These are phyloP conservation scores for Carterocephalus palaemon DNA, from an alignment of 2,888 invertebrate genomes.

Conservation along the genomic window DNA sequence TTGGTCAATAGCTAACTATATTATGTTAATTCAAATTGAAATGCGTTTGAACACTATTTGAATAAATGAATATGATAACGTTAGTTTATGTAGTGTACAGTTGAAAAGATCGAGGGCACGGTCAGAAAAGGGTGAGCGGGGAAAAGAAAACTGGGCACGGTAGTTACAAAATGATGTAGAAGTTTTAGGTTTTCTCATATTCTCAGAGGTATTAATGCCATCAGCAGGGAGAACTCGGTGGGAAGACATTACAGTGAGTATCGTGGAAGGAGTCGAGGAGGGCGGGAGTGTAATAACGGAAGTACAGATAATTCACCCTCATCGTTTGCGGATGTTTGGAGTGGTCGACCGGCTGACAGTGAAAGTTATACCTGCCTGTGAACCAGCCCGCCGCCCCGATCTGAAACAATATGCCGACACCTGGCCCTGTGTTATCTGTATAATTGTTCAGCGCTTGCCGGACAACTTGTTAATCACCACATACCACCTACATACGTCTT, in stretches of 20 bases:
- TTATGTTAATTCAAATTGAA: constrained; percentile 13
- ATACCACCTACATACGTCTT: constrained; percentile 26
- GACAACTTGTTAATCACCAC: constrained; percentile 34
- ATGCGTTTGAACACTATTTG: constrained; percentile 7
- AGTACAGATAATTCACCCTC: constrained; percentile 85
- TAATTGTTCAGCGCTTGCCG: constrained; percentile 37
- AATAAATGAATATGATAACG: constrained; percentile 9
- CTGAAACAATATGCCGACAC: constrained; percentile 83
- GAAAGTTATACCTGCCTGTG: constrained; percentile 95
- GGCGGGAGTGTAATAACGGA: constrained; percentile 29
- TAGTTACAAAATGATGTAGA: no score
- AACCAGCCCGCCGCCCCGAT: constrained; percentile 95
- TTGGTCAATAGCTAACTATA: background rate
- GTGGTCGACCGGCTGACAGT: constrained; percentile 98
- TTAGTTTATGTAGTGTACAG: background rate
- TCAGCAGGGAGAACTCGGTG: no score
- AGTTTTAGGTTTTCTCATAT: no score
- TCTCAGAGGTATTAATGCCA: no score
- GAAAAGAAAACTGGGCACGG: background rate
- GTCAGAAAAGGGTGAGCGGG: constrained; percentile 21
- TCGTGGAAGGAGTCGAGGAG: constrained; percentile 1
- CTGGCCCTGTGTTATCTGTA: constrained; percentile 57
- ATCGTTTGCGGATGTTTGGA: constrained; percentile 93
- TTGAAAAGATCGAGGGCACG: constrained; percentile 29
- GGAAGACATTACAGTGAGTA: no score